These are phyloP conservation scores for Nymphalis urticae DNA, from an alignment of 2,888 invertebrate genomes.

Conservation along the genomic window DNA sequence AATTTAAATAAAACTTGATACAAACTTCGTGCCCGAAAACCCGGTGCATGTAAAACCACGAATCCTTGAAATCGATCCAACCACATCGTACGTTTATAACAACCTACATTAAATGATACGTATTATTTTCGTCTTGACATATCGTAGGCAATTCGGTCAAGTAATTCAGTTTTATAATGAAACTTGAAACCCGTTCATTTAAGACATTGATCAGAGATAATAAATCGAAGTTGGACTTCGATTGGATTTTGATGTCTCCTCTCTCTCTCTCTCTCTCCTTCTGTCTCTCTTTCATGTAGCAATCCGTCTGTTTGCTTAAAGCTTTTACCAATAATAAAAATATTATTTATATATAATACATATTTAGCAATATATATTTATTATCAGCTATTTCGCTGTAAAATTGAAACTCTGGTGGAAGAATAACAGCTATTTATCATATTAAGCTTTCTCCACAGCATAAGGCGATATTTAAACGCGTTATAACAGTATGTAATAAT, in stretches of 20 bases:
- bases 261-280: not conserved
- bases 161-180: not conserved
- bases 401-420: too few species aligned
- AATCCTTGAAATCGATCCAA: constrained; percentile 75
- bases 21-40: constrained; percentile 30
- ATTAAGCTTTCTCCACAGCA: too few species aligned
- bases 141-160: constrained; percentile 28
- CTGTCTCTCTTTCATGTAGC: too few species aligned
- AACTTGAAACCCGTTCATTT: not conserved
- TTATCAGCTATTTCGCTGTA: too few species aligned
- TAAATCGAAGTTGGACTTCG: not conserved
- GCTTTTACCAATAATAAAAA: too few species aligned
- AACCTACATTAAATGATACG: constrained; percentile 53
- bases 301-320: too few species aligned
- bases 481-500: too few species aligned
- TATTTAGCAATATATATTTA: too few species aligned
- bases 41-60: constrained; percentile 51
- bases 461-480: too few species aligned
- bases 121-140: constrained; percentile 47
- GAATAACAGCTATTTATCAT: too few species aligned
- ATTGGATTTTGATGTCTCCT: not conserved
- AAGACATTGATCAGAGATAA: constrained; percentile 1
- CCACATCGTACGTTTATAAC: constrained; percentile 65
- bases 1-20: constrained; percentile 25
- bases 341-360: too few species aligned